Conservation (phyloP, 2,888 invertebrate genomes). For the Conistra vaccinii region DNA sequence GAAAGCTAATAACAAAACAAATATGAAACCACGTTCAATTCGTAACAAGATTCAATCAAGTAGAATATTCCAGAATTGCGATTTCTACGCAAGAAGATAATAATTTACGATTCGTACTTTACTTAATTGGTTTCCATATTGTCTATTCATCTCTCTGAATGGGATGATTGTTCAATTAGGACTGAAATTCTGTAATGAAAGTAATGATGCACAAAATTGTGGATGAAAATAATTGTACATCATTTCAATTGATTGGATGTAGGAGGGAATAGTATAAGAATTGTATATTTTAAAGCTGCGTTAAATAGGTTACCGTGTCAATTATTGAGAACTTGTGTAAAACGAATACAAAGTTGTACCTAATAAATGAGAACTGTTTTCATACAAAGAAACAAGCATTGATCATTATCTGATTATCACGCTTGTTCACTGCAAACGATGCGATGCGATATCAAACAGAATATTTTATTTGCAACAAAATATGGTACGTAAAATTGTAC, state of each 20-base stretch:
- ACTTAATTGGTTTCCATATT: slow-evolving; percentile 27
- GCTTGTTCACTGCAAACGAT: not conserved
- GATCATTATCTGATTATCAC: not conserved
- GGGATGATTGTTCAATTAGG: slow-evolving; percentile 19
- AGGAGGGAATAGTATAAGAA: not conserved
- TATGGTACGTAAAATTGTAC: too few relatives aligned
- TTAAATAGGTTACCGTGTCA: slow-evolving; percentile 14
- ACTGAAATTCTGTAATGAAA: slow-evolving; percentile 21
- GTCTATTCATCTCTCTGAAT: slow-evolving; percentile 34
- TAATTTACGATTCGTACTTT: slow-evolving; percentile 10
- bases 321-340: not conserved
- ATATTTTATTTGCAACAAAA: too few relatives aligned
- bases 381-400: not conserved
- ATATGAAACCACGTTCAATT: not conserved
- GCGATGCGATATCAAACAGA: too few relatives aligned
- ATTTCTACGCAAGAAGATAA: slow-evolving; percentile 16
- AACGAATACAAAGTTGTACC: not conserved
- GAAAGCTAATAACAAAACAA: not conserved
- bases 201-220: slow-evolving; percentile 8
- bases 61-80: slow-evolving; percentile 15
- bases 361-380: not conserved
- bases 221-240: slow-evolving; percentile 23
- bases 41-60: not conserved
- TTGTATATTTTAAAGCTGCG: not conserved
- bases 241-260: slow-evolving; percentile 31